Conservation (phyloP, 1,140 invertebrate genomes). For the Alviniconcha marisindica region DNA sequence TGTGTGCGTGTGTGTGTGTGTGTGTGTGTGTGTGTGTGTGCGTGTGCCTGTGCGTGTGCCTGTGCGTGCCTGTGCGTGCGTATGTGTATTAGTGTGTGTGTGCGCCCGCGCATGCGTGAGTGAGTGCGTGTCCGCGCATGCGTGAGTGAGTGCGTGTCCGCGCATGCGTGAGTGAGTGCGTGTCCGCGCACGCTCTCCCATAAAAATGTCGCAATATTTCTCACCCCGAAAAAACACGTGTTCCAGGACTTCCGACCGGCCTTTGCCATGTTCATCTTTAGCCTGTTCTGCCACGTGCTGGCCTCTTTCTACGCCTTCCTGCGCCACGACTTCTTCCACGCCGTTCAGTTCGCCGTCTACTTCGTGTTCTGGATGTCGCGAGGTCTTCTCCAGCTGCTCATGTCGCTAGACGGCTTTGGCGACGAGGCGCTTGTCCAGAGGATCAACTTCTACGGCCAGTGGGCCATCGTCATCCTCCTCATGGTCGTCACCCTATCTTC, state of each 20-base stretch:
- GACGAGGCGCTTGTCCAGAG: slow-evolving; percentile 22
- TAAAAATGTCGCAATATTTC: too few species aligned
- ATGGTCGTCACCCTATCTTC: slow-evolving; percentile 53
- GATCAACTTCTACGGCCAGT: slow-evolving; percentile 62
- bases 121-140: too few species aligned
- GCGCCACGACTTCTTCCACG: slow-evolving; percentile 61
- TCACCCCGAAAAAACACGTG: too few species aligned
- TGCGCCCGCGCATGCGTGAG: too few species aligned
- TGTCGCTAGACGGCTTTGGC: slow-evolving; percentile 40
- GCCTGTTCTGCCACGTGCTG: slow-evolving; percentile 55
- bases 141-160: too few species aligned
- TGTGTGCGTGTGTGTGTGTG: too few species aligned
- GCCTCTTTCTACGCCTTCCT: slow-evolving; percentile 64
- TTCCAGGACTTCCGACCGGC: slow-evolving; percentile 57
- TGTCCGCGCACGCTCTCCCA: too few species aligned
- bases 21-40: too few species aligned
- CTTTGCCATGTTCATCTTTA: slow-evolving; percentile 57
- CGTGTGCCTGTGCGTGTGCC: too few species aligned
- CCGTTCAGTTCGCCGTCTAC: slow-evolving; percentile 56
- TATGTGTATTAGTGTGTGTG: too few species aligned
- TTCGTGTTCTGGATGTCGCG: slow-evolving; percentile 59
- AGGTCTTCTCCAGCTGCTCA: slow-evolving; percentile 46
- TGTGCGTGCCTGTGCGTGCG: too few species aligned
- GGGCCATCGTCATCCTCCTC: slow-evolving; percentile 53
- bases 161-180: background rate